Evolutionary conservation across 2,113 vertebrate species (phyloP).

Genomic region (Aspiorhynchus laticeps): DNA sequence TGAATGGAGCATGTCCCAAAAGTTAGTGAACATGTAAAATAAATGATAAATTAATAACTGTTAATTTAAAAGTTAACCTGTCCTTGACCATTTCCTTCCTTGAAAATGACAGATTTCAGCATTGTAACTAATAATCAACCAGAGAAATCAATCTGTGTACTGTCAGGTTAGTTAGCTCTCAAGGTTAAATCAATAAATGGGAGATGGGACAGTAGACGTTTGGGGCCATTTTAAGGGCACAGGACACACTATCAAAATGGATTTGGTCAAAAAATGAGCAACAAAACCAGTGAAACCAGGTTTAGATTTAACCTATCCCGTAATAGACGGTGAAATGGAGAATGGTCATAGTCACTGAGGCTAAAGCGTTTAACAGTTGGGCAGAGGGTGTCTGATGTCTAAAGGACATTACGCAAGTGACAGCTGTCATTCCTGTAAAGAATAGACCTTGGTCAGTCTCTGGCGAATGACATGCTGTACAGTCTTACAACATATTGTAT

Average conservation of each 20-base stretch:
- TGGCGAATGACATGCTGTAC: conserved; percentile 19
- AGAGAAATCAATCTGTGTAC: conserved; percentile 10
- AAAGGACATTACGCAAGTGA: conserved; percentile 32
- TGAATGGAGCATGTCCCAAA: neutral
- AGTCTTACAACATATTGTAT: conserved; percentile 23
- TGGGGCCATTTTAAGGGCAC: neutral
- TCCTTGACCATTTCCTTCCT: neutral
- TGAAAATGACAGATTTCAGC: neutral
- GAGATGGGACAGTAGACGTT: neutral
- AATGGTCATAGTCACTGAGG: conserved; percentile 1
- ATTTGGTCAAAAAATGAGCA: neutral
- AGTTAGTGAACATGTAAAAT: neutral
- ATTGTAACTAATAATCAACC: neutral
- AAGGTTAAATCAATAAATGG: conserved; percentile 48
- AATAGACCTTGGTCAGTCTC: conserved; percentile 11
- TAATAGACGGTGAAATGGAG: conserved; percentile 21
- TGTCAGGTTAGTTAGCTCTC: neutral
- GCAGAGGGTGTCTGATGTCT: conserved; percentile 24
- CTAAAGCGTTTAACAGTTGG: conserved; percentile 29
- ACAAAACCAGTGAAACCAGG: conserved; percentile 26
- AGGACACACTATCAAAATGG: neutral
- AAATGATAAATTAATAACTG: neutral
- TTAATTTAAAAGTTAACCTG: neutral
- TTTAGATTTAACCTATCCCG: neutral
- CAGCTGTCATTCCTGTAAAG: conserved; percentile 11